Percentiles rank a stretch among this genome's conserved stretches.
phyloP scores from a whole-genome alignment of 2,797 vertebrate species.

The Xenopus petersii region DNA sequence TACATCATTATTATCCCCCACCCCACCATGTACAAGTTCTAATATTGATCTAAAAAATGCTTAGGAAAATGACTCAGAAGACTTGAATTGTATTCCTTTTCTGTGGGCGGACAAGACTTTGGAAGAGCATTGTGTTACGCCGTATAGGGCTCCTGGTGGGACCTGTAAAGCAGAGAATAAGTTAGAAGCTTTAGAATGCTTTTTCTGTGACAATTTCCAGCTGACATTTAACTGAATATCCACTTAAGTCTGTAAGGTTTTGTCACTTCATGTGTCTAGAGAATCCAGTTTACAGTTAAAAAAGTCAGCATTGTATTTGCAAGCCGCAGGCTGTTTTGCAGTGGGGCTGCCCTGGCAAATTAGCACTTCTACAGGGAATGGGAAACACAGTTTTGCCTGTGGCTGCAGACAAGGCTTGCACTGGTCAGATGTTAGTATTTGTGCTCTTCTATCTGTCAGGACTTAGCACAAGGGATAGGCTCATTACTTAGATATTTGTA shows the following conservation, averaged over 20 bases:
- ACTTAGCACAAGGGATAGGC: slow-evolving; percentile 1
- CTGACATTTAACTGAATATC: slow-evolving; percentile 43
- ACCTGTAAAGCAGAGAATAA: slow-evolving; percentile 3
- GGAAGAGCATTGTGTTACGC: background rate
- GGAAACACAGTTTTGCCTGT: slow-evolving; percentile 40
- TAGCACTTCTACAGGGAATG: slow-evolving; percentile 46
- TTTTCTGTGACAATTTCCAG: slow-evolving; percentile 40
- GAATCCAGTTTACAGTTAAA: slow-evolving; percentile 41
- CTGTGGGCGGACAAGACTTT: background rate
- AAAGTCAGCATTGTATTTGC: slow-evolving; percentile 45
- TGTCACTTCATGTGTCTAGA: slow-evolving; percentile 42
- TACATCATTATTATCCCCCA: too few species aligned
- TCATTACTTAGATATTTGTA: slow-evolving; percentile 2
- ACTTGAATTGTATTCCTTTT: too few species aligned
- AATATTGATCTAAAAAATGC: too few species aligned
- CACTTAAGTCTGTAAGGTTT: slow-evolving; percentile 38
- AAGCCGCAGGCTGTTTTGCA: slow-evolving; percentile 40
- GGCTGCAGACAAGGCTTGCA: slow-evolving; percentile 39
- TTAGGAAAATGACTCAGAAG: too few species aligned
- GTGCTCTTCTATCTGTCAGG: slow-evolving; percentile 30
- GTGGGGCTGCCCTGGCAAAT: slow-evolving; percentile 41
- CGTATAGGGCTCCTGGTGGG: background rate
- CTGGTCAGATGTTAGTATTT: slow-evolving; percentile 39
- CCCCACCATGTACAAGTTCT: too few species aligned
- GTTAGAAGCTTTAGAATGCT: slow-evolving; percentile 6